Evolutionary conservation across 2,113 vertebrate genomes (phyloP).

Genomic region (Lutjanus erythropterus): DNA sequence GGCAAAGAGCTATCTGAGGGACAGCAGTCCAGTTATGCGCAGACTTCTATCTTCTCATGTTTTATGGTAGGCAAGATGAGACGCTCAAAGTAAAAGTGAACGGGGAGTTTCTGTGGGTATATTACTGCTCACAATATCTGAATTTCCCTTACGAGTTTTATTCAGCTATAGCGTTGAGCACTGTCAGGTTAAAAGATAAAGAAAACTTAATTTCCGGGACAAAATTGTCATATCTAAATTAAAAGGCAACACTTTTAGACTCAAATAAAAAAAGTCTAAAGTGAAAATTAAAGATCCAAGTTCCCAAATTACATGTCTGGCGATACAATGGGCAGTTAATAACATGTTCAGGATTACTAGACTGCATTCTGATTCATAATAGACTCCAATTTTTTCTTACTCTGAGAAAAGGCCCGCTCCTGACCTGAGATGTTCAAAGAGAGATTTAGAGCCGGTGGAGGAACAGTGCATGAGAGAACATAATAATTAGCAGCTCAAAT

Average conservation of each 20-base stretch:
- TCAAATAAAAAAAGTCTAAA: constrained; percentile 46
- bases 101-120: neutral
- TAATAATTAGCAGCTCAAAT: constrained; percentile 79
- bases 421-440: constrained; percentile 67
- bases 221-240: constrained; percentile 58
- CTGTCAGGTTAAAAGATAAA: constrained; percentile 63
- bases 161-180: constrained; percentile 19
- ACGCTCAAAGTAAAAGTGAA: constrained; percentile 9
- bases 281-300: constrained; percentile 61
- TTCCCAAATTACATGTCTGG: constrained; percentile 55
- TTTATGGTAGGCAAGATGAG: constrained; percentile 24
- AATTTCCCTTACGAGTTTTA: constrained; percentile 14
- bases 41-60: neutral
- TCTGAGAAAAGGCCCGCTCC: constrained; percentile 35
- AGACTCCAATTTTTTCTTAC: constrained; percentile 37
- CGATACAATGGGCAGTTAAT: constrained; percentile 67
- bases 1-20: constrained; percentile 27
- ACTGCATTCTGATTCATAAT: constrained; percentile 64
- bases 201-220: constrained; percentile 61
- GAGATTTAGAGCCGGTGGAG: constrained; percentile 58
- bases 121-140: constrained; percentile 24
- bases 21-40: constrained; percentile 33
- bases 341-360: constrained; percentile 62
- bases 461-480: constrained; percentile 70
- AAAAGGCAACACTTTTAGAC: constrained; percentile 51